phyloP scores from a whole-genome alignment of 2,797 vertebrate species.

The Pangasius djambal region DNA sequence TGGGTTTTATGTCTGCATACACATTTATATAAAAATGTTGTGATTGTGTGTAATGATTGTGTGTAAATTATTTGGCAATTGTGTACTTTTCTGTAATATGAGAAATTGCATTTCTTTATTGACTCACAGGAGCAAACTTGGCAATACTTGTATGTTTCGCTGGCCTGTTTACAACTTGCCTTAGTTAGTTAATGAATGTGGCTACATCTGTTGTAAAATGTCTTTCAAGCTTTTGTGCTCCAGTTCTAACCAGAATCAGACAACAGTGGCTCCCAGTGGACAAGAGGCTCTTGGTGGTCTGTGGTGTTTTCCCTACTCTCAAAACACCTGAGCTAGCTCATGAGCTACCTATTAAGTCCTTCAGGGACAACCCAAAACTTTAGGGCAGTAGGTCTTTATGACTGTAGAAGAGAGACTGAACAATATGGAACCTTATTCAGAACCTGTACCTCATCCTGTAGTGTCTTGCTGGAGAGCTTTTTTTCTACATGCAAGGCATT shows the following conservation, averaged over 20 bases:
- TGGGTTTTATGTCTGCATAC: background rate
- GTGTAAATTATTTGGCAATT: background rate
- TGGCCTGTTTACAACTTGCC: background rate
- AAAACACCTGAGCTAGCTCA: background rate
- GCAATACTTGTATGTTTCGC: background rate
- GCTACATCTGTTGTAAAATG: background rate
- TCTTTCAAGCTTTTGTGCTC: background rate
- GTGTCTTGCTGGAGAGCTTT: background rate
- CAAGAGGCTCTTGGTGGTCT: background rate
- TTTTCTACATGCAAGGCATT: background rate
- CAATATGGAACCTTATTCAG: background rate
- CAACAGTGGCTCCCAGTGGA: background rate
- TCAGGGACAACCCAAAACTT: background rate
- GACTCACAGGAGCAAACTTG: background rate
- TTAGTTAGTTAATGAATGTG: background rate
- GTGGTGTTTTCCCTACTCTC: background rate
- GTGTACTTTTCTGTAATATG: background rate
- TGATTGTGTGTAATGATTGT: constrained; percentile 4
- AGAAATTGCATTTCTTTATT: background rate
- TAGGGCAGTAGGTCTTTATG: background rate
- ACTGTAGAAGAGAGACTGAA: background rate
- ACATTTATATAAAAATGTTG: background rate
- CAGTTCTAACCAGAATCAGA: background rate
- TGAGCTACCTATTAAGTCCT: background rate
- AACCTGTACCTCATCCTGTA: background rate